These are phyloP conservation scores for Volucella inanis DNA, from an alignment of 2,888 invertebrate genomes.

Conservation along the genomic window DNA sequence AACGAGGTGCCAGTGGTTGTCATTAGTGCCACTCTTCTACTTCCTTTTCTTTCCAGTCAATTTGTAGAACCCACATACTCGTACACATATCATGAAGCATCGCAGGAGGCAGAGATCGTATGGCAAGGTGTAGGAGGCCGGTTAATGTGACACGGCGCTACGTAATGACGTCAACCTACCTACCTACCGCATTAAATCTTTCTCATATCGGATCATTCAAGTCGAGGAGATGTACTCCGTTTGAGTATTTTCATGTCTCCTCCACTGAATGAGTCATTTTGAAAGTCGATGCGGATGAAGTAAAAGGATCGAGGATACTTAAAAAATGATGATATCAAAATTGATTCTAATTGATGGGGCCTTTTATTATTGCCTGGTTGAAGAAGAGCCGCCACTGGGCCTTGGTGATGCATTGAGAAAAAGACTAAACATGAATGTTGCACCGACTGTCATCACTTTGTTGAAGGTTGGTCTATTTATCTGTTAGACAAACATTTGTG, in stretches of 20 bases:
- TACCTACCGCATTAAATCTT: slow-evolving; percentile 73
- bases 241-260: slow-evolving; percentile 9
- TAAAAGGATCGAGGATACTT: slow-evolving; percentile 55
- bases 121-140: slow-evolving; percentile 75
- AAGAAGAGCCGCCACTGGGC: slow-evolving; percentile 26
- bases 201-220: slow-evolving; percentile 43
- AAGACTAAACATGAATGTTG: slow-evolving; percentile 15
- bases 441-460: slow-evolving; percentile 71
- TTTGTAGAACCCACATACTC: slow-evolving; percentile 36
- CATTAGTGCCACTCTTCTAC: slow-evolving; percentile 64
- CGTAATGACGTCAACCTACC: slow-evolving; percentile 70
- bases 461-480: slow-evolving; percentile 39
- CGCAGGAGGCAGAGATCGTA: slow-evolving; percentile 27
- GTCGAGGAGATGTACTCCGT: slow-evolving; percentile 27
- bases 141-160: slow-evolving; percentile 75
- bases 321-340: slow-evolving; percentile 72
- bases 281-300: slow-evolving; percentile 16
- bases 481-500: slow-evolving; percentile 49
- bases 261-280: slow-evolving; percentile 73
- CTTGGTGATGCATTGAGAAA: slow-evolving; percentile 26
- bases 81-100: slow-evolving; percentile 3
- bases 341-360: slow-evolving; percentile 75
- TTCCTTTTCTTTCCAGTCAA: slow-evolving; percentile 45
- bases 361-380: slow-evolving; percentile 65
- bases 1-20: slow-evolving; percentile 69